A percentile compares a stretch with the other conserved stretches of the same genome.
Evolutionary conservation across 2,113 vertebrate genomes (phyloP).

Genomic region (Nycticorax nycticorax): DNA sequence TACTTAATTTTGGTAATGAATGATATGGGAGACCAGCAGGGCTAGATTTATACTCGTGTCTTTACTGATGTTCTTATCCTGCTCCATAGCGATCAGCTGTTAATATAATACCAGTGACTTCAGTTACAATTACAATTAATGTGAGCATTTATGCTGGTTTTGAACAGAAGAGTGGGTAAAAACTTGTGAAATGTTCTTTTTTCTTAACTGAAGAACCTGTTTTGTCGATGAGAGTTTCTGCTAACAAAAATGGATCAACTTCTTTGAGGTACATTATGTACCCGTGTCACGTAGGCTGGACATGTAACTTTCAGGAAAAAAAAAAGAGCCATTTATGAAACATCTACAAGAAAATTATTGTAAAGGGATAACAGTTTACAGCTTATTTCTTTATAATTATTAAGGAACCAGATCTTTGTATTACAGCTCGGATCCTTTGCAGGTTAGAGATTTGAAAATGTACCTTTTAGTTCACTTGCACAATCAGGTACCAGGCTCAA

Average conservation of each 20-base stretch:
- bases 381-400: neutral
- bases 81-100: neutral
- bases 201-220: neutral
- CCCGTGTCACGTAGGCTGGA: neutral
- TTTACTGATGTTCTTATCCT: neutral
- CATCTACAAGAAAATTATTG: neutral
- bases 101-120: neutral
- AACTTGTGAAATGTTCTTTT: neutral
- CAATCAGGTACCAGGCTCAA: neutral
- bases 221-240: neutral
- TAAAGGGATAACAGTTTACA: neutral
- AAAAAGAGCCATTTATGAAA: neutral
- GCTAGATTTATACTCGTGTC: neutral
- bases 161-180: neutral
- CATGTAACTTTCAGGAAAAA: neutral
- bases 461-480: neutral
- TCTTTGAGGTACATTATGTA: neutral
- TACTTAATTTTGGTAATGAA: neutral
- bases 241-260: neutral
- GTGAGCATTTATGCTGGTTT: neutral
- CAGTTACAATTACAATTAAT: neutral
- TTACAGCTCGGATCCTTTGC: neutral
- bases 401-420: neutral
- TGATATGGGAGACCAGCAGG: neutral
- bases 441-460: neutral